A percentile compares a stretch with the other conserved stretches of the same genome.
phyloP scores from a whole-genome alignment of 1,140 invertebrate species.

The Tetramorium parvispinum region DNA sequence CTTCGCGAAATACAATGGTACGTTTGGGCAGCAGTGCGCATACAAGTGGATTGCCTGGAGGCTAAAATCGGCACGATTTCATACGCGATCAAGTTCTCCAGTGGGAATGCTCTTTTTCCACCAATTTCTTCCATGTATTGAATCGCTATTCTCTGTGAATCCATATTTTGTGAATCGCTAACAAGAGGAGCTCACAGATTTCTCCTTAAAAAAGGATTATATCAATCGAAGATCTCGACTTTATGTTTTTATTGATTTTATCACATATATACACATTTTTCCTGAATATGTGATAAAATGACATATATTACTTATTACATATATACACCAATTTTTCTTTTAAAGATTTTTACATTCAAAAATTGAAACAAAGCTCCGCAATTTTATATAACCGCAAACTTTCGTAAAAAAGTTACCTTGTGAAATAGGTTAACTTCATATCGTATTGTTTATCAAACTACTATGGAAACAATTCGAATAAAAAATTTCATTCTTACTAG shows the following conservation, averaged over 20 bases:
- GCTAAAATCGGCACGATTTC: conserved; percentile 51
- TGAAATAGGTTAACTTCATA: neutral
- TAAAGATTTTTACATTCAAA: neutral
- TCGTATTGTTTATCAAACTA: neutral
- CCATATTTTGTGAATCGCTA: conserved; percentile 1
- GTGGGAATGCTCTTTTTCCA: conserved; percentile 32
- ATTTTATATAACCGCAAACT: neutral
- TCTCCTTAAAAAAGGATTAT: neutral
- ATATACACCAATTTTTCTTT: neutral
- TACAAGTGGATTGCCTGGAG: conserved; percentile 37
- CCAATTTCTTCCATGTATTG: conserved; percentile 16
- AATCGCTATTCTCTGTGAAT: neutral
- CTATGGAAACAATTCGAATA: neutral
- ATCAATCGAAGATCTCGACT: neutral
- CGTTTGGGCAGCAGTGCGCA: neutral
- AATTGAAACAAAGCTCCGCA: neutral
- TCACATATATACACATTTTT: no score
- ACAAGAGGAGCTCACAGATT: neutral
- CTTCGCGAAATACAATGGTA: conserved; percentile 41
- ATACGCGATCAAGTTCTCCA: conserved; percentile 35
- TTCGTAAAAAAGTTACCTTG: neutral
- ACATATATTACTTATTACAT: no score
- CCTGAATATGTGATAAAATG: no score
- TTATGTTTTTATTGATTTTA: neutral
- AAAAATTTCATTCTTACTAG: neutral